Base-by-base conservation (phyloP, 2,888 invertebrate genomes). In the Eurytoma californica region DNA sequence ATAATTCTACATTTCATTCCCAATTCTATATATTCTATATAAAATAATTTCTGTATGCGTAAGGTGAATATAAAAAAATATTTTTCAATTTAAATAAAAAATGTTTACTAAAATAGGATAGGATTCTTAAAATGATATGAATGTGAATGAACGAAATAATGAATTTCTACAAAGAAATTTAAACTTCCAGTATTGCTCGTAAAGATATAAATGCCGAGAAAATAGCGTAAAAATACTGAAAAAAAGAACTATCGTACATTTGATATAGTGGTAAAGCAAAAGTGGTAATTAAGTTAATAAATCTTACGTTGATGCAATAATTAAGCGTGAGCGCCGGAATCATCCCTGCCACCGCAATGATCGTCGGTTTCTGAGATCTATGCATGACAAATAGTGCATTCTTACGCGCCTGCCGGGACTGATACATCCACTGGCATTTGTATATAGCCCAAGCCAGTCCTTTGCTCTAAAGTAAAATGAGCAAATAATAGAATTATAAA, bases 211-310 rank as follows among this genome's bases (percentile, higher is more conserved):
- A 70, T 0, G 47, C 9, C 3, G 70, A 55, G 49, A 16, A 58
- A 20, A 55, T 60, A 24, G 47, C 58, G 9, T 58, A 70, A 18
- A 70, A 60, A 47, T 70, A 70, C 70, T 70, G 28, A 70, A 70
- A 58, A 20, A 0, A 47, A 28, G 39, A 49, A 16, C n/a, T 24
- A 39, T 16, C 14, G 16, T 30, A 39, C 0, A 65, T 30, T 49
- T 58, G 2, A 39, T 47, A 13, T 7, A 9, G 13, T 20, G n/a
- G n/a, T n/a, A n/a, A n/a, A n/a, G 12, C 5, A 7, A 14, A 28
- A 4, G 13, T 14, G 14, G 3, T n/a, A 16, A 16, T 66, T 20
- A 70, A 20, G 9, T 49, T 0, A n/a, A 20, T 60, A 9, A 39
- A 39, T 24, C 58, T 58, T 58, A 70, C 70, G 3, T 24, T 70